Evolutionary conservation across 2,888 invertebrate genomes (phyloP), one percentile per base, ranked within the genome.

Genomic region (Entomobrya multifasciata): DNA sequence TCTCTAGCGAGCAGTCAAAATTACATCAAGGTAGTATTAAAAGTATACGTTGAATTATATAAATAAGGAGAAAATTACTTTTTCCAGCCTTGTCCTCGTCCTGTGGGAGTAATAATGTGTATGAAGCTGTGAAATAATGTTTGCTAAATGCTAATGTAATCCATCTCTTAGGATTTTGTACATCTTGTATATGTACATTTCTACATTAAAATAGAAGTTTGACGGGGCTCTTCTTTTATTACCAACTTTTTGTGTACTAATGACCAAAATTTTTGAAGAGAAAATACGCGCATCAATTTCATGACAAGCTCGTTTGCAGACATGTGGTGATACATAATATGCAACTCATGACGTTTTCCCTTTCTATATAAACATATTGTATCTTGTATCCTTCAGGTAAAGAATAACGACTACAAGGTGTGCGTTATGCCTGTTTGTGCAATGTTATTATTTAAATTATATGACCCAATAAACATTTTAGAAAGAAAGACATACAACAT

Each of bases 381-480:
- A n/a, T n/a, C n/a, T n/a, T n/a, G n/a, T 57, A 13, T 57, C 13
- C 2, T 57, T 3, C 57, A 57, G 17, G 52, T 11, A 15, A 49
- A 10, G 49, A 6, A 17, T 20, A 2, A 15, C 8, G 52, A 52
- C 17, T 8, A 52, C 13, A 52, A 11, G 11, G 25, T 20, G 22
- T 11, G 11, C 55, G 20, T 55, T 22, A n/a, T 55, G 55, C 55
- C 17, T 55, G 4, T 20, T 4, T 8, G 57, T 57, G 11, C 5
- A 57, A 25, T 80, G 52, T 55, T 67, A 80, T 80, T 67, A 67
- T 36, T n/a, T 67, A 47, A 22, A 36, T 62, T 49, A 52, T 60
- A 82, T 84, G 84, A 77, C 84, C 84, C 74, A 84, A 84, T 84
- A 84, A 84, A 84, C 77, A 17, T 11, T 57, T 25, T 60, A 20